Percentiles rank a stretch among this genome's conserved stretches.
Conservation (phyloP, 2,888 invertebrate genomes). For the Cheiracanthium punctorium region DNA sequence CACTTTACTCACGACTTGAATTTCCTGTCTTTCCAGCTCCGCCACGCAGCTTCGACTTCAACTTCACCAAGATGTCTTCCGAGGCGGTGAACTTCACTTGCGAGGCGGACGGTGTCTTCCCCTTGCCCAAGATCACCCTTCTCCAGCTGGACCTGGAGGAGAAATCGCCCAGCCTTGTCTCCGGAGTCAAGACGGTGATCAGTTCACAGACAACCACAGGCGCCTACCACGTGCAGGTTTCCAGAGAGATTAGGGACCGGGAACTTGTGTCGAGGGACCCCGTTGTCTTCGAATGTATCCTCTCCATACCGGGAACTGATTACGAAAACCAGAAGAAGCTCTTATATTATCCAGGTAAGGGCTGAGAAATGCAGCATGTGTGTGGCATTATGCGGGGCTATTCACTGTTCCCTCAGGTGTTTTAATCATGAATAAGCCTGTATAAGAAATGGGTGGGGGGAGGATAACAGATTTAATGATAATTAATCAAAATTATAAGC, state of each 20-base stretch:
- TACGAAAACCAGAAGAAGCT: slow-evolving; percentile 70
- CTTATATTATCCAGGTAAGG: slow-evolving; percentile 69
- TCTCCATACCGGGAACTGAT: slow-evolving; percentile 70
- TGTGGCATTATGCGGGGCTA: no score
- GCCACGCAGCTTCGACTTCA: slow-evolving; percentile 67
- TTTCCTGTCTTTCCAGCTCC: slow-evolving; percentile 48
- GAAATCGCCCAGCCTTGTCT: slow-evolving; percentile 24
- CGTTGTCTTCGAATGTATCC: slow-evolving; percentile 69
- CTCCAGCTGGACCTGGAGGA: slow-evolving; percentile 62
- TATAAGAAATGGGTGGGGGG: no score
- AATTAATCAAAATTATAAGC: no score
- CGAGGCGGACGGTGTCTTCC: slow-evolving; percentile 72
- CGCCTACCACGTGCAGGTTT: slow-evolving; percentile 54
- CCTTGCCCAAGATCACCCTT: slow-evolving; percentile 72
- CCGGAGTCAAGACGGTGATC: slow-evolving; percentile 33
- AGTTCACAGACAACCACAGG: slow-evolving; percentile 9
- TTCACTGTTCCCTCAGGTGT: no score
- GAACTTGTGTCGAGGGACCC: slow-evolving; percentile 44
- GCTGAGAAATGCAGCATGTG: no score
- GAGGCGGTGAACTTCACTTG: slow-evolving; percentile 69
- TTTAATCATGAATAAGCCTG: no score
- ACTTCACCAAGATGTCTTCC: slow-evolving; percentile 56
- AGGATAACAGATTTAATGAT: no score
- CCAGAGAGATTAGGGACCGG: slow-evolving; percentile 51
- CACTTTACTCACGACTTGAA: no score